Evolutionary conservation across 2,113 vertebrate species (phyloP), one percentile per base, ranked within the genome.

Genomic region (Pongo abelii): DNA sequence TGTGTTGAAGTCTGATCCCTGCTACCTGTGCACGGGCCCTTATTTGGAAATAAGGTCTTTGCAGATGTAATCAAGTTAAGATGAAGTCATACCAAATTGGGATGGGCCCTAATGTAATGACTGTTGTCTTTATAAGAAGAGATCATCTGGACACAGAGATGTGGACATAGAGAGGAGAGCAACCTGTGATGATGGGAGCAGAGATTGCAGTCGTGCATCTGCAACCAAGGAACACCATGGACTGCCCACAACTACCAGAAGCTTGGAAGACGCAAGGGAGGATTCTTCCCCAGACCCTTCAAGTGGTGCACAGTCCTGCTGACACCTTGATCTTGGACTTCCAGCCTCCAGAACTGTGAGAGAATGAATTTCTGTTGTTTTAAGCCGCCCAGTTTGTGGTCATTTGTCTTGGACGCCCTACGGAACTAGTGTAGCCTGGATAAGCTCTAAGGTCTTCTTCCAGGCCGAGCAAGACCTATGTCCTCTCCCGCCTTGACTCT

Each of bases 41-140:
- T 69, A 67, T 80, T 69, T 55, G 91, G 43, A 95, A 89, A 77
- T 25, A 43, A 72, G 48, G 10, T 50, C 27, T 89, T 89, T 55
- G 61, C 40, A 38, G 69, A 69, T 69, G 40, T 46, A 8, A 77
- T 75, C 67, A 85, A 64, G 48, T 80, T 48, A 74, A 72, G 23
- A 83, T 40, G 35, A 87, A 14, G 69, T 87, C 69, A 27, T 20
- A 77, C 23, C 43, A 27, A 30, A 18, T 27, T 12, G 4, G 4
- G 3, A 32, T 57, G 70, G 25, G n/a, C 32, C 17, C 22, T 30
- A 5, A 17, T 32, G 64, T 40, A 57, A 2, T 22, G 61, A 38
- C 50, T 25, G 50, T 5, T 30, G 8, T 74, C 78, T 91, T 88
- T 67, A 27, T 7, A 50, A 74, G 75, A 59, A 67, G 43, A 80